Conservation (phyloP, 2,888 invertebrate species). For the Leucoma salicis region DNA sequence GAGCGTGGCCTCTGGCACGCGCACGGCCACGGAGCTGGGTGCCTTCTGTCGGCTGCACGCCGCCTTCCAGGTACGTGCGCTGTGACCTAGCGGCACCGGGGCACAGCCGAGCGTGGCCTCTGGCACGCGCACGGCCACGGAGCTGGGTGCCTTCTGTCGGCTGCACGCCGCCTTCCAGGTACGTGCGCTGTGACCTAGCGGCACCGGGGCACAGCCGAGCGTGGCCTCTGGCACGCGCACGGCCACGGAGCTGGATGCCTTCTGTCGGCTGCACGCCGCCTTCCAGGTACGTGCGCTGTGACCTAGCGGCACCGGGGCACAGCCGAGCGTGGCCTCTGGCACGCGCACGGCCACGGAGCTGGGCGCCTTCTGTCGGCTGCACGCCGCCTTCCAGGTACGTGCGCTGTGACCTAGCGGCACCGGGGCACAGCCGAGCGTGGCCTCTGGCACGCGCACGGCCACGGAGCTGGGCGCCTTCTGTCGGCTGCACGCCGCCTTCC, state of each 20-base stretch:
- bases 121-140: conserved; percentile 86
- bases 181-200: too few relatives aligned
- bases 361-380: conserved; percentile 87
- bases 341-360: conserved; percentile 88
- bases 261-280: conserved; percentile 85
- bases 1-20: too few relatives aligned
- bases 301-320: too few relatives aligned
- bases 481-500: conserved; percentile 85
- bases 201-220: too few relatives aligned
- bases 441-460: conserved; percentile 86
- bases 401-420: too few relatives aligned
- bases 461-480: conserved; percentile 88
- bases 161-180: conserved; percentile 85
- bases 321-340: too few relatives aligned
- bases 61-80: conserved; percentile 82
- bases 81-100: too few relatives aligned
- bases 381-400: conserved; percentile 84
- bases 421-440: too few relatives aligned
- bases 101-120: too few relatives aligned
- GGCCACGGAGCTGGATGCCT: conserved; percentile 87
- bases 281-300: too few relatives aligned
- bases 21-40: conserved; percentile 88
- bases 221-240: conserved; percentile 88
- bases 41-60: conserved; percentile 87
- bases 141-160: conserved; percentile 87